These are phyloP conservation scores for Eupithecia dodoneata DNA, from an alignment of 2,888 invertebrate genomes.

Conservation along the genomic window DNA sequence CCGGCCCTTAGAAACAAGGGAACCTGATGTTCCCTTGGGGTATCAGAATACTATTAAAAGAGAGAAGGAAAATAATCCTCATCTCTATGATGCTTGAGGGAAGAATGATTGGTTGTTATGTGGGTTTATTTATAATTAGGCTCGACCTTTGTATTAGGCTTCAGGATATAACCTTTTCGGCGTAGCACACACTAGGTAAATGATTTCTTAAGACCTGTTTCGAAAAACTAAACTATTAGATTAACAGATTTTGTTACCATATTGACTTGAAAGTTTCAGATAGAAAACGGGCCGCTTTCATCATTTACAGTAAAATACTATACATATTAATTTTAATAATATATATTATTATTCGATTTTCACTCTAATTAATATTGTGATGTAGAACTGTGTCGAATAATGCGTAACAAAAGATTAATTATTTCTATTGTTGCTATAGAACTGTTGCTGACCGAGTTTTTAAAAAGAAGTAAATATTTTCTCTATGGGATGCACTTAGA, in stretches of 20 bases:
- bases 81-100: conserved; percentile 58
- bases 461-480: background rate
- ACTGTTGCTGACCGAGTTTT: background rate
- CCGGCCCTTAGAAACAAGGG: conserved; percentile 39
- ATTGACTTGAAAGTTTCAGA: background rate
- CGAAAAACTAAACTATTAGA: background rate
- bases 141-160: background rate
- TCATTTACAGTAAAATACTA: too few relatives aligned
- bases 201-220: background rate
- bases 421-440: background rate
- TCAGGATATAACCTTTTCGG: background rate
- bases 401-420: background rate
- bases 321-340: background rate
- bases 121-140: background rate
- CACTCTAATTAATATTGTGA: background rate
- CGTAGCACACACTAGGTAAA: background rate
- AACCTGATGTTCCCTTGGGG: conserved; percentile 62
- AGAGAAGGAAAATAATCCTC: conserved; percentile 61
- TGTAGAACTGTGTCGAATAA: background rate
- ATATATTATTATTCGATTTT: background rate
- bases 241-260: background rate
- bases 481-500: background rate
- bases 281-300: too few relatives aligned
- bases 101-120: background rate
- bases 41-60: conserved; percentile 61